Evolutionary conservation across 2,888 invertebrate genomes (phyloP), one percentile per base, ranked within the genome.

Genomic region (Acanthosepion lycidas): DNA sequence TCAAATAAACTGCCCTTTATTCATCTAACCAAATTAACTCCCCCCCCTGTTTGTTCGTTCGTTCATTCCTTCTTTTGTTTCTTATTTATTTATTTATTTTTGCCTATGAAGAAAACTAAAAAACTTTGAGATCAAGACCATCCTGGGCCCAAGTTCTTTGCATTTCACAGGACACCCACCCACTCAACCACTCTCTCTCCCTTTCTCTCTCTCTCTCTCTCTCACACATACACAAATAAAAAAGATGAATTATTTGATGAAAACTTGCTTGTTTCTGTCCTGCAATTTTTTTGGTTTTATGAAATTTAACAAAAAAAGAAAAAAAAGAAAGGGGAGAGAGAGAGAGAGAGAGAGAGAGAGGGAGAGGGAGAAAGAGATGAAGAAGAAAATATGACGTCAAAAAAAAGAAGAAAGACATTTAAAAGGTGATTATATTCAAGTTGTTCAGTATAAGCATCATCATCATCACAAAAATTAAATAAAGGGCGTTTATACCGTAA

Each of bases 1-100:
- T 78, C 78, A 78, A 78, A 78, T 78, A 78, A 78, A 78, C 78
- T 78, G 78, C 78, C 78, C 78, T 78, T 78, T 78, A 78, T 78
- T 78, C 78, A 78, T 78, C 78, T 78, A 78, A 78, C 78, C 78
- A 78, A 78, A 78, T 78, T 78, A 78, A 78, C 78, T 78, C 78
- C 78, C 78, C 78, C 33, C 78, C 78, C 33, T 78, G 78, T 78
- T 78, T 78, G 78, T 78, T n/a, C n/a, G n/a, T 78, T n/a, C 78
- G n/a, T 78, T 78, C 59, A n/a, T 78, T 33, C 78, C 6, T 28
- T 78, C 8, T 78, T n/a, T 78, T 3, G 9, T 78, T n/a, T n/a
- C 9, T n/a, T 78, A 59, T 20, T n/a, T 78, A 78, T n/a, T 78
- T 12, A 15, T 33, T 12, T 33, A 12, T 78, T 78, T 78, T 78